Conservation (phyloP, 53 echinoderm and acorn worm genomes). For the Mesocentrotus franciscanus region DNA sequence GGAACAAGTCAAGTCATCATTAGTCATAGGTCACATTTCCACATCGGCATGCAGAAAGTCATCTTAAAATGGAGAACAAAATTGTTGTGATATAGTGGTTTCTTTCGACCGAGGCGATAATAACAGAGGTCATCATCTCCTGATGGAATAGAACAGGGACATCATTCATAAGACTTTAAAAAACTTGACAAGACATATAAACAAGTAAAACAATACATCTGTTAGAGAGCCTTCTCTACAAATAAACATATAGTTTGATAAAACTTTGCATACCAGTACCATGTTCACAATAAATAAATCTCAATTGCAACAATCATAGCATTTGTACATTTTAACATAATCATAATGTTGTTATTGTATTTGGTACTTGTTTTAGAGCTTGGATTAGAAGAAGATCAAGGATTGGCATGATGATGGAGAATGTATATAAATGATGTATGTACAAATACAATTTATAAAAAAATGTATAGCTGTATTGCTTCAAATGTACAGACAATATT, state of each 20-base stretch:
- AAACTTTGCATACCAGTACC: constrained; percentile 38
- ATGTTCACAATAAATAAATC: constrained; percentile 12
- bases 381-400: constrained; percentile 8
- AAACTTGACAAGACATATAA: neutral
- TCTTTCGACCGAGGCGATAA: neutral
- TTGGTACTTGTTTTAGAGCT: neutral
- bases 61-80: neutral
- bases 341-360: neutral
- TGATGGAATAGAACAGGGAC: neutral
- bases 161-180: neutral
- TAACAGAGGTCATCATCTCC: neutral
- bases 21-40: neutral
- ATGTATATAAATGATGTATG: constrained; percentile 8
- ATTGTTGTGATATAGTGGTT: neutral
- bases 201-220: neutral
- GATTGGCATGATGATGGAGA: neutral
- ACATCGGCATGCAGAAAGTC: neutral
- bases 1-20: neutral
- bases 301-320: constrained; percentile 22
- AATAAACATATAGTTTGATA: constrained; percentile 11
- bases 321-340: neutral
- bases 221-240: neutral
- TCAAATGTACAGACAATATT: constrained; percentile 39
- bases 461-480: constrained; percentile 6
- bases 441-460: constrained; percentile 10